A percentile compares a stretch with the other conserved stretches of the same genome.
These are phyloP conservation scores for Eulacestoma nigropectus DNA, from an alignment of 2,113 vertebrate species.

Conservation along the genomic window DNA sequence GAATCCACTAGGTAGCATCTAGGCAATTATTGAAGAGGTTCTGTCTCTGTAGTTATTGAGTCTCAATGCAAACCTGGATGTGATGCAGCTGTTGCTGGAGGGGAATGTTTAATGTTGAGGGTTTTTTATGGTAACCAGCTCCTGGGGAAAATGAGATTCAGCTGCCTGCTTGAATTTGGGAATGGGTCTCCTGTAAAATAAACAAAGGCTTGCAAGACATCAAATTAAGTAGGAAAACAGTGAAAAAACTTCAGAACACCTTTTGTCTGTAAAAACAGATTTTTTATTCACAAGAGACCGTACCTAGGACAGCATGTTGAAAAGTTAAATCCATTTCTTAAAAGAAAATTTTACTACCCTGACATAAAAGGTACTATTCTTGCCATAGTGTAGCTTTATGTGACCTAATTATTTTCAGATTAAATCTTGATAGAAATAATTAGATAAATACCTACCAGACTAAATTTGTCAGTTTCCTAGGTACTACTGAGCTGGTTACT, in stretches of 20 bases:
- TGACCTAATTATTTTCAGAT: neutral
- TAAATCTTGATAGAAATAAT: neutral
- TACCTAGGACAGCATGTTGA: neutral
- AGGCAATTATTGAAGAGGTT: neutral
- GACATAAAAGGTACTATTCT: neutral
- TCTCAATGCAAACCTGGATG: neutral
- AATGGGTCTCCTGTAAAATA: neutral
- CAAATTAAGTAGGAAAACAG: neutral
- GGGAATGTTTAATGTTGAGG: neutral
- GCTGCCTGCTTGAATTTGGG: neutral
- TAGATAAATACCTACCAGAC: neutral
- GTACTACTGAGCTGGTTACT: neutral
- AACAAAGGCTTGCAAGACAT: neutral
- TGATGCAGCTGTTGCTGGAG: neutral
- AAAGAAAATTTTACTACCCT: neutral
- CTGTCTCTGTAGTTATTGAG: neutral
- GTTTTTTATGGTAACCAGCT: neutral
- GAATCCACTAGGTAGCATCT: neutral
- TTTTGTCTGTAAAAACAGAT: neutral
- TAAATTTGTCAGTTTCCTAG: neutral
- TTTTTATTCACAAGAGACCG: neutral
- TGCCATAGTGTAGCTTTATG: neutral
- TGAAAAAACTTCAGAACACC: neutral
- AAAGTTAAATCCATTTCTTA: neutral
- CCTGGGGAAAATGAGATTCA: neutral